phyloP scores from a whole-genome alignment of 2,888 invertebrate species.

The Drosophila ezoana region DNA sequence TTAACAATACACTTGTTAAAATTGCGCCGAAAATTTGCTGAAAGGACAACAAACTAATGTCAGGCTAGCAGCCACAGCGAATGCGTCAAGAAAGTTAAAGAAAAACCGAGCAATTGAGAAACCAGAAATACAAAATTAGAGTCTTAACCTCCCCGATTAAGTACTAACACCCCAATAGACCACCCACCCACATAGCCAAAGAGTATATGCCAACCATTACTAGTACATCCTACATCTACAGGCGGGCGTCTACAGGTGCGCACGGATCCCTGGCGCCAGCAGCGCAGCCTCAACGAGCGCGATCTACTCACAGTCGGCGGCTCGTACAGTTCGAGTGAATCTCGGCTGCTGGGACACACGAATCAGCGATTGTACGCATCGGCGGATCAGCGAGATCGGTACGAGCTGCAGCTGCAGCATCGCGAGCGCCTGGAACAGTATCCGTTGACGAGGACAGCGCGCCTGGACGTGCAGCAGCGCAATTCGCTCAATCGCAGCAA shows the following conservation, averaged over 20 bases:
- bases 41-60: slow-evolving; percentile 81
- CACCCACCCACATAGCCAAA: slow-evolving; percentile 20
- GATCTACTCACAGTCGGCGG: slow-evolving; percentile 78
- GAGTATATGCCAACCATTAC: slow-evolving; percentile 51
- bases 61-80: slow-evolving; percentile 63
- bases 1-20: slow-evolving; percentile 45
- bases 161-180: slow-evolving; percentile 13
- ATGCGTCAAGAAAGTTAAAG: slow-evolving; percentile 16
- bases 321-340: slow-evolving; percentile 72
- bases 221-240: slow-evolving; percentile 73
- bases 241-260: slow-evolving; percentile 79
- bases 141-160: slow-evolving; percentile 17
- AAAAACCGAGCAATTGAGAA: slow-evolving; percentile 40
- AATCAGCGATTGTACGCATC: slow-evolving; percentile 83
- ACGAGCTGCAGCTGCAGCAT: slow-evolving; percentile 82
- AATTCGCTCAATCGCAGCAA: slow-evolving; percentile 85
- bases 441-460: slow-evolving; percentile 82
- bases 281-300: slow-evolving; percentile 83
- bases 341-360: slow-evolving; percentile 74
- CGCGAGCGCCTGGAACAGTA: slow-evolving; percentile 82
- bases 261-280: slow-evolving; percentile 83
- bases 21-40: slow-evolving; percentile 30
- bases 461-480: slow-evolving; percentile 84
- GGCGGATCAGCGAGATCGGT: slow-evolving; percentile 82
- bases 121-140: slow-evolving; percentile 11